Conservation (phyloP, 1,140 invertebrate genomes). For the Chelonus insularis region DNA sequence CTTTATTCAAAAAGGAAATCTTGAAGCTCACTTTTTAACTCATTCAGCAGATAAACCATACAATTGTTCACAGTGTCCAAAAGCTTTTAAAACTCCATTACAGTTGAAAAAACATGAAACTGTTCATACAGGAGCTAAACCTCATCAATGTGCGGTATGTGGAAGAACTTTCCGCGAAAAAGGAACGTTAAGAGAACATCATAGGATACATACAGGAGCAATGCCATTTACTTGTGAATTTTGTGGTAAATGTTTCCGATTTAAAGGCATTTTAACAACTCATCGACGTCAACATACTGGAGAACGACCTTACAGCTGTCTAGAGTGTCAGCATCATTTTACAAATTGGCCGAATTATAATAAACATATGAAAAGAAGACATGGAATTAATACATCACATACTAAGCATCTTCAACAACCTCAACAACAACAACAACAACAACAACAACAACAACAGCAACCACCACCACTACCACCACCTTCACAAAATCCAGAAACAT, state of each 20-base stretch:
- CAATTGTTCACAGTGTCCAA: slow-evolving; percentile 52
- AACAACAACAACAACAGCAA: slow-evolving; percentile 33
- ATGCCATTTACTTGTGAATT: slow-evolving; percentile 78
- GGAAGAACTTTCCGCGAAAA: slow-evolving; percentile 71
- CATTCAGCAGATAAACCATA: slow-evolving; percentile 61
- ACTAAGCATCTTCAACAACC: slow-evolving; percentile 47
- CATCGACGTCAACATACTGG: slow-evolving; percentile 69
- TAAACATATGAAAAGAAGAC: slow-evolving; percentile 74
- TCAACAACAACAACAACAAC: slow-evolving; percentile 33
- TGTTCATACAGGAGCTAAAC: slow-evolving; percentile 72
- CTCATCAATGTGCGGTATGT: slow-evolving; percentile 75
- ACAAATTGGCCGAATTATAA: slow-evolving; percentile 79
- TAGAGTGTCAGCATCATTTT: slow-evolving; percentile 68
- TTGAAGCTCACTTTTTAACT: slow-evolving; percentile 65
- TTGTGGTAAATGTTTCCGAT: slow-evolving; percentile 72
- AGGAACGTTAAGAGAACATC: slow-evolving; percentile 65
- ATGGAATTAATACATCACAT: slow-evolving; percentile 64
- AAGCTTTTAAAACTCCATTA: slow-evolving; percentile 63
- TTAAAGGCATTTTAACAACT: slow-evolving; percentile 70
- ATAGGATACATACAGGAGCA: slow-evolving; percentile 79
- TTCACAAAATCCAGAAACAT: background rate
- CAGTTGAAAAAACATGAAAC: slow-evolving; percentile 64
- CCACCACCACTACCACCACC: background rate
- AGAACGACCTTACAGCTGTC: slow-evolving; percentile 63
- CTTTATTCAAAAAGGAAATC: slow-evolving; percentile 66